phyloP scores from a whole-genome alignment of 2,888 invertebrate species.

The Diplazon laetatorius region DNA sequence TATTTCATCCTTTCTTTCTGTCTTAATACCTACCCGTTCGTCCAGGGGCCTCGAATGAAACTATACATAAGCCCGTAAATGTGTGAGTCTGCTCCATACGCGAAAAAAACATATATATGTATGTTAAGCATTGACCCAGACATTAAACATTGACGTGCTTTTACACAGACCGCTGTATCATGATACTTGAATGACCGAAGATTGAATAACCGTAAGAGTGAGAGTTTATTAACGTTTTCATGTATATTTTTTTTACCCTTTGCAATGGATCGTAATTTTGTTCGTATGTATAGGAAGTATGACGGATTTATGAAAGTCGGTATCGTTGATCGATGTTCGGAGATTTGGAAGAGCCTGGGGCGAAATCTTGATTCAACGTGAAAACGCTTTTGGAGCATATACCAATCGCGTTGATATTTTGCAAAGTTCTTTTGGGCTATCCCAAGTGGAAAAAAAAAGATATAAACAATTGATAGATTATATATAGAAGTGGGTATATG shows the following conservation, averaged over 20 bases:
- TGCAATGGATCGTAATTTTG: neutral
- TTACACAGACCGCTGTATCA: slow-evolving; percentile 7
- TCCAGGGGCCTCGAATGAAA: neutral
- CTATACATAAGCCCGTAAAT: too few species aligned
- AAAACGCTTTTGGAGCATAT: too few species aligned
- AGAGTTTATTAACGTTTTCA: slow-evolving; percentile 15
- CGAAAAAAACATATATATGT: slow-evolving; percentile 47
- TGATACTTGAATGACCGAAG: slow-evolving; percentile 16
- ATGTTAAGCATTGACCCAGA: slow-evolving; percentile 34
- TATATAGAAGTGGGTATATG: too few species aligned
- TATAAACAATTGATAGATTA: too few species aligned
- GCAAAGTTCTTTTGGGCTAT: too few species aligned
- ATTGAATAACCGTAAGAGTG: slow-evolving; percentile 27
- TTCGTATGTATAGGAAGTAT: neutral
- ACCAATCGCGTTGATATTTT: too few species aligned
- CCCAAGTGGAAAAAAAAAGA: too few species aligned
- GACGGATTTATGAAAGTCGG: slow-evolving; percentile 5
- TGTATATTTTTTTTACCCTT: neutral
- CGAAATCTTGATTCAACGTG: too few species aligned
- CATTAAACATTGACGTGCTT: too few species aligned
- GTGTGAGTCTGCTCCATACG: slow-evolving; percentile 8
- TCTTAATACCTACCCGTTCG: slow-evolving; percentile 6
- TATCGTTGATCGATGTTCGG: neutral
- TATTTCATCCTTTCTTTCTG: slow-evolving; percentile 1
- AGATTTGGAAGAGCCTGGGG: neutral